These are phyloP conservation scores for Actinia tenebrosa DNA, from an alignment of 64 coral and sea anemone genomes.

Conservation along the genomic window DNA sequence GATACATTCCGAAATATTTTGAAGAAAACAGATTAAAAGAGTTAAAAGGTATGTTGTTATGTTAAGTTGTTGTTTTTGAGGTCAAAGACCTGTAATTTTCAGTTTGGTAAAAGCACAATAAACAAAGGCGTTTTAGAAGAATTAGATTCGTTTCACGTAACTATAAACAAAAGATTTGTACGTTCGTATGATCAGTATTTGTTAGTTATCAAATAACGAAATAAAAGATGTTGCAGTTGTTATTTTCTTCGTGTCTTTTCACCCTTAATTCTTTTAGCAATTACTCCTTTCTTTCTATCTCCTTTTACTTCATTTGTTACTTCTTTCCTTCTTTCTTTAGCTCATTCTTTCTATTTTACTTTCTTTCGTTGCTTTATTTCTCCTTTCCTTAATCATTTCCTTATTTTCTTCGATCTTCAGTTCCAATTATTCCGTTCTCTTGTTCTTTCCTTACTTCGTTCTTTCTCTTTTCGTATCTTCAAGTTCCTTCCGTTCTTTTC, in stretches of 20 bases:
- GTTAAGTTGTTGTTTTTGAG: slow-evolving; percentile 12
- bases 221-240: neutral
- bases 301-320: no score
- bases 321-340: neutral
- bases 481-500: neutral
- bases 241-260: no score
- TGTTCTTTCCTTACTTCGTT: neutral
- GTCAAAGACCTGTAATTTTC: neutral
- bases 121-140: neutral
- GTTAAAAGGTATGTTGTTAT: neutral
- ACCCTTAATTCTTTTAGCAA: no score
- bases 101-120: neutral
- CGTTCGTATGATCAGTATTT: neutral
- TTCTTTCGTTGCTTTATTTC: no score
- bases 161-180: neutral
- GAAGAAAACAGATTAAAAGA: neutral
- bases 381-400: no score
- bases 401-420: no score
- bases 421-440: neutral
- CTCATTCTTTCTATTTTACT: neutral
- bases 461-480: neutral
- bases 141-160: neutral
- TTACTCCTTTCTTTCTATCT: neutral
- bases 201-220: neutral
- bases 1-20: neutral